Conservation (phyloP, 64 coral and sea anemone species). For the Actinia equina region DNA sequence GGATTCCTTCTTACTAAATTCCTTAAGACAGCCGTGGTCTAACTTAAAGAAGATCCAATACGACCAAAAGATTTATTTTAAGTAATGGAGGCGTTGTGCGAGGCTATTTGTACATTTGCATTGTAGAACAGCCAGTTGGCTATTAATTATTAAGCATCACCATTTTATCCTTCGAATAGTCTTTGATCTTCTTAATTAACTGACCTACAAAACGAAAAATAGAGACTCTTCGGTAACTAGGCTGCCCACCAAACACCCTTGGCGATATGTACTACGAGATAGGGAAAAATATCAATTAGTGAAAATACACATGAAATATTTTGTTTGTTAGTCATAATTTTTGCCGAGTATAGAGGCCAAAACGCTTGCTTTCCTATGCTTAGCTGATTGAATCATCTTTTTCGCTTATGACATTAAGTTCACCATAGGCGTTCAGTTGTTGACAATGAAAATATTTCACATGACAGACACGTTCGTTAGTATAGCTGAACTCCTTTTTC, state of each 20-base stretch:
- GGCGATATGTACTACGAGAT: neutral
- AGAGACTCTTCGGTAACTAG: slow-evolving; percentile 23
- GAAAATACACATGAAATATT: neutral
- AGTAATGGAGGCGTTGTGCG: slow-evolving; percentile 13
- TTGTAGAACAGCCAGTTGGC: slow-evolving; percentile 17
- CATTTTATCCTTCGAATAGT: slow-evolving; percentile 23
- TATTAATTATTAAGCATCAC: slow-evolving; percentile 16
- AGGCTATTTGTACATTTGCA: slow-evolving; percentile 12
- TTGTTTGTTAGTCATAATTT: neutral
- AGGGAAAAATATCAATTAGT: slow-evolving; percentile 3
- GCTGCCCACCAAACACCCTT: slow-evolving; percentile 2
- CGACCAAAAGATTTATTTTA: neutral
- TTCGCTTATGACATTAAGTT: neutral
- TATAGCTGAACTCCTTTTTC: neutral
- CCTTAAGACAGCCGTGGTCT: neutral
- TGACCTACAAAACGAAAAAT: slow-evolving; percentile 7
- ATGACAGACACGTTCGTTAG: neutral
- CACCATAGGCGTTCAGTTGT: neutral
- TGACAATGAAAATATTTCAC: neutral
- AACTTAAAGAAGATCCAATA: neutral
- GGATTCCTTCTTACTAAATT: neutral
- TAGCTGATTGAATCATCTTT: neutral
- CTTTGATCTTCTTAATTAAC: slow-evolving; percentile 29
- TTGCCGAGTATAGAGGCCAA: neutral
- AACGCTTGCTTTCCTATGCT: neutral